Conservation (phyloP, 2,113 vertebrate species). For the Myotis yumanensis region DNA sequence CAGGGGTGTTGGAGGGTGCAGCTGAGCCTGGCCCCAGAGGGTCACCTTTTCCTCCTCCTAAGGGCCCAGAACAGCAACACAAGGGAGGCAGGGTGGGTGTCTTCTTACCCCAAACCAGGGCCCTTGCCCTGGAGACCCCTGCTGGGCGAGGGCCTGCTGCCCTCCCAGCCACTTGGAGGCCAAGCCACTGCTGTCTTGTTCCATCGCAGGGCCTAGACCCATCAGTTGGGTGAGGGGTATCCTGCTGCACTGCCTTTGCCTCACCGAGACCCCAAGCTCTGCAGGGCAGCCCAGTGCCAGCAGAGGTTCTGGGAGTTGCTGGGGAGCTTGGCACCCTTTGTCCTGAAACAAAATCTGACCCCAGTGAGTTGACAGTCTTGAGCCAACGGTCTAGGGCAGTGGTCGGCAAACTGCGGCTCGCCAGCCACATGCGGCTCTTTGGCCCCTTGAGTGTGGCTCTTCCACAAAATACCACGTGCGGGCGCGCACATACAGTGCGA, state of each 20-base stretch:
- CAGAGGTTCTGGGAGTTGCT: not conserved
- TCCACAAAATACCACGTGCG: no score
- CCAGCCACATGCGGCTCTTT: no score
- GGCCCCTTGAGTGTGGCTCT: no score
- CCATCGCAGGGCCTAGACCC: not conserved
- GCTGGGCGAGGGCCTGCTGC: not conserved
- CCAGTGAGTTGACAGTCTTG: not conserved
- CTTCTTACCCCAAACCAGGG: accelerated
- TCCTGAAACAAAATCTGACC: not conserved
- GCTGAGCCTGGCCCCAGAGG: not conserved
- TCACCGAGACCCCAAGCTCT: not conserved
- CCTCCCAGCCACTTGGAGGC: not conserved
- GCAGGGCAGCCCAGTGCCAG: not conserved
- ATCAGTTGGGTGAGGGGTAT: not conserved
- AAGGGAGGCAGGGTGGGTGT: not conserved
- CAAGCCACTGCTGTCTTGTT: no score
- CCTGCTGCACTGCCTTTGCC: not conserved
- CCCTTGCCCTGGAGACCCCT: not conserved
- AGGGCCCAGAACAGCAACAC: not conserved
- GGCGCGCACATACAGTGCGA: no score
- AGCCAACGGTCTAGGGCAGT: not conserved
- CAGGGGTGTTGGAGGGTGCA: not conserved
- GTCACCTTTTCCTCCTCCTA: not conserved
- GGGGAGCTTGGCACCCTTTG: not conserved
- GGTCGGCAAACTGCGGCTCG: no score